Evolutionary conservation across 2,113 vertebrate genomes (phyloP).

Genomic region (Phodopus roborovskii): DNA sequence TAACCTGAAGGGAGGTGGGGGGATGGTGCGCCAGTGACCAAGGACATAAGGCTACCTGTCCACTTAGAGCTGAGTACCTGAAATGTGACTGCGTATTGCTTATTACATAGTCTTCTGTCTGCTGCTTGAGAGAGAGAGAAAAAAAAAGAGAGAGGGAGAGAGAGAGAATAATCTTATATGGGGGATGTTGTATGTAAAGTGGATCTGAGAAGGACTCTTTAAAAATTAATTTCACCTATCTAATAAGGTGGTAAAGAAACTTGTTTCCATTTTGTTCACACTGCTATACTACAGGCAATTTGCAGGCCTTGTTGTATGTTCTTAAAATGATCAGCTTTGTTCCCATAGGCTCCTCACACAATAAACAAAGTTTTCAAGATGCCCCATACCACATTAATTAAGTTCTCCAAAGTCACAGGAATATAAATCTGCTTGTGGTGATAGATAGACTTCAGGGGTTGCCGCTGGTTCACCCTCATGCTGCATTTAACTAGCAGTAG

Average conservation of each 20-base stretch:
- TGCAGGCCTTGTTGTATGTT: conserved; percentile 29
- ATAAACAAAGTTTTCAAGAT: conserved; percentile 63
- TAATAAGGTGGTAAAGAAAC: conserved; percentile 51
- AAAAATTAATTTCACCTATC: conserved; percentile 21
- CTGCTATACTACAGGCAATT: conserved; percentile 19
- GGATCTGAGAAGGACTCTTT: background rate
- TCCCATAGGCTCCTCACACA: conserved; percentile 21
- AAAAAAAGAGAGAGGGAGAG: accelerated
- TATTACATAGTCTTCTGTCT: conserved; percentile 65
- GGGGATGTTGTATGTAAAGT: background rate
- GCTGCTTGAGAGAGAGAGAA: background rate
- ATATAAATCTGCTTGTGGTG: conserved; percentile 43
- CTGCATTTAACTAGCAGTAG: conserved; percentile 71
- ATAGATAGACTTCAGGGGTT: conserved; percentile 59
- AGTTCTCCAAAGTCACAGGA: conserved; percentile 61
- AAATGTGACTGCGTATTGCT: conserved; percentile 36
- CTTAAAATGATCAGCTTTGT: conserved; percentile 55
- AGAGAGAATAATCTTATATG: background rate
- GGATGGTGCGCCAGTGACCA: conserved; percentile 64
- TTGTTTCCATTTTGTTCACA: background rate
- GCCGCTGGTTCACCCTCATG: conserved; percentile 60
- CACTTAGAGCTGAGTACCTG: conserved; percentile 65
- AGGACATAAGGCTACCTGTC: conserved; percentile 70
- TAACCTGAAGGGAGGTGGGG: conserved; percentile 73
- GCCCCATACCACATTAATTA: conserved; percentile 23